Evolutionary conservation across 2,888 invertebrate species (phyloP), one percentile per base, ranked within the genome.

Genomic region (Camponotus fellah): DNA sequence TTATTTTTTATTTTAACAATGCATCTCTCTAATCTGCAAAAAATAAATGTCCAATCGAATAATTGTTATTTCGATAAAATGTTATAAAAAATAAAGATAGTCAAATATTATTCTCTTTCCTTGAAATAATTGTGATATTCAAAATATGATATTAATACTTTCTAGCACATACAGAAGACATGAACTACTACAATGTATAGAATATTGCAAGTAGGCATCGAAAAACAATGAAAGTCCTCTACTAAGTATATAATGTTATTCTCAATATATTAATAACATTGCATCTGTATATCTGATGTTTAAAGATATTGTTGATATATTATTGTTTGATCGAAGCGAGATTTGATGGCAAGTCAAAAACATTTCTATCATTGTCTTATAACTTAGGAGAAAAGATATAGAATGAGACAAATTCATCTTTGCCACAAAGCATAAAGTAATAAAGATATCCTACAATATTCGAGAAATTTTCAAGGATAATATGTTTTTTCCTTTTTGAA

Each of bases 401-500:
- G 21, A 37, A 71, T 69, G 1, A 71, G 37, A 0, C 12, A 34
- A 37, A 37, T 66, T 2, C 37, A 46, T 66, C 26, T 37, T 53
- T 26, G 6, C 2, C 9, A 21, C 9, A 46, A 21, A 64, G 8
- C 8, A 26, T 32, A 46, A 62, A 40, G 9, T 21, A 64, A 37
- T n/a, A 74, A 49, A 68, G 8, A 68, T 9, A 53, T 53, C n/a
- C 53, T 53, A 49, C 26, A 14, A 37, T 12, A 56, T 64, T 53
- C 6, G 9, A 72, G 5, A 60, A 14, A 21, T 60, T 60, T 2
- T 74, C 12, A 80, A 14, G 6, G 9, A 34, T 85, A n/a, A 56
- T 26, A 6, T 21, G 21, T 9, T 37, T 26, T 40, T 71, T 71
- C 60, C 72, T 58, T 71, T 69, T 80, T 58, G 58, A 80, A 82